Evolutionary conservation across 1,140 invertebrate genomes (phyloP).

Genomic region (Penaeus indicus): DNA sequence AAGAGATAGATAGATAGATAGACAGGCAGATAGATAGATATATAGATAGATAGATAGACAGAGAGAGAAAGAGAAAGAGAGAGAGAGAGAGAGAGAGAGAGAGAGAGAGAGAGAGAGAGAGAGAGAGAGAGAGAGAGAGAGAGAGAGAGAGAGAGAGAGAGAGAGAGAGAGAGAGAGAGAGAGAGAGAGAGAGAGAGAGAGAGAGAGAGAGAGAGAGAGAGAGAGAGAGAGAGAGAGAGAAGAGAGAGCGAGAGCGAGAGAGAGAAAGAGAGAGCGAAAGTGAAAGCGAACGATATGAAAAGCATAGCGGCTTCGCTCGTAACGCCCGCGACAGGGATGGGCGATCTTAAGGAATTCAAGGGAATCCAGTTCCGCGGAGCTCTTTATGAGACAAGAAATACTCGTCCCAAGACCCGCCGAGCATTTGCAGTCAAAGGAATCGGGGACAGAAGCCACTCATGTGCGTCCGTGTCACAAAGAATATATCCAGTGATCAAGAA

Average conservation of each 20-base stretch:
- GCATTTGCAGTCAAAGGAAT: too few relatives aligned
- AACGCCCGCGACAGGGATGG: neutral
- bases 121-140: neutral
- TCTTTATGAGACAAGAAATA: too few relatives aligned
- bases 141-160: neutral
- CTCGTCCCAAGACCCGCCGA: too few relatives aligned
- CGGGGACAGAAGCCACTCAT: too few relatives aligned
- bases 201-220: too few relatives aligned
- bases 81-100: neutral
- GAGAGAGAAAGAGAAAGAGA: neutral
- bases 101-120: neutral
- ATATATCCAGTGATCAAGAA: too few relatives aligned
- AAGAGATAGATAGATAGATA: neutral
- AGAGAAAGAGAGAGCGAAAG: conserved; percentile 6
- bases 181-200: too few relatives aligned
- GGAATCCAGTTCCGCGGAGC: too few relatives aligned
- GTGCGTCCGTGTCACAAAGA: too few relatives aligned
- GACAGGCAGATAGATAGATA: neutral
- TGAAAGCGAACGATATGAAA: neutral
- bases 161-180: too few relatives aligned
- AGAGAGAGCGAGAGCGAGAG: neutral
- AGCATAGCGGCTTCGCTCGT: neutral
- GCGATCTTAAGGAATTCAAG: neutral
- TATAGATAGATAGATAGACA: neutral
- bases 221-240: too few relatives aligned